Percentiles rank a stretch among this genome's conserved stretches.
phyloP scores from a whole-genome alignment of 2,888 invertebrate genomes.

The Pollenia griseotomentosa region DNA sequence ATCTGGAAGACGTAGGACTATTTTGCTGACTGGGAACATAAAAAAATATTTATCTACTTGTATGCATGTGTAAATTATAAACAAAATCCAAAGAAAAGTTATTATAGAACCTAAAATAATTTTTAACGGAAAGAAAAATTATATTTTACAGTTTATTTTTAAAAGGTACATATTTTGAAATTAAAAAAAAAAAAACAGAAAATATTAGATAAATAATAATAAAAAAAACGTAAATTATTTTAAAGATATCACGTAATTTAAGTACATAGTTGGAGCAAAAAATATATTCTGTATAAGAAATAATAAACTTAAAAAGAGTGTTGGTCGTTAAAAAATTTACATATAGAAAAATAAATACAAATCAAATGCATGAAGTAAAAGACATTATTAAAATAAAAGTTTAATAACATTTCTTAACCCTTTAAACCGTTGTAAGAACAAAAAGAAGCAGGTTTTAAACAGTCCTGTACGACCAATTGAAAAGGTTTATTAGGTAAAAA shows the following conservation, averaged over 20 bases:
- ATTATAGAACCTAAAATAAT: slow-evolving; percentile 55
- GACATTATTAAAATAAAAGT: slow-evolving; percentile 7
- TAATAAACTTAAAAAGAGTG: neutral
- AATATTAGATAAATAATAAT: slow-evolving; percentile 16
- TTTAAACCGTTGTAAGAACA: slow-evolving; percentile 16
- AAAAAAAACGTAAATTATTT: slow-evolving; percentile 48
- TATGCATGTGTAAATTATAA: slow-evolving; percentile 28
- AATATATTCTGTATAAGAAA: slow-evolving; percentile 16
- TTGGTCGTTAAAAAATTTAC: neutral
- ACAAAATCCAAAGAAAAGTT: slow-evolving; percentile 48
- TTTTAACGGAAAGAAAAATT: slow-evolving; percentile 18
- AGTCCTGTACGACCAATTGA: neutral
- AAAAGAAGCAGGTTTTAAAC: neutral
- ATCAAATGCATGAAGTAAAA: slow-evolving; percentile 60
- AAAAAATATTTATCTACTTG: neutral
- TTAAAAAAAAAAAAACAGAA: slow-evolving; percentile 15
- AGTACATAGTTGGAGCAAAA: slow-evolving; percentile 55
- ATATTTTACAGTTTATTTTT: slow-evolving; percentile 50
- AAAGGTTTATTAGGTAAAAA: neutral
- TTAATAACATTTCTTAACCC: slow-evolving; percentile 19
- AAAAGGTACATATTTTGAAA: slow-evolving; percentile 58
- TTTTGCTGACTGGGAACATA: no score
- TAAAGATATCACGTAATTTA: slow-evolving; percentile 66
- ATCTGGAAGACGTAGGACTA: no score
- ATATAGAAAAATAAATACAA: slow-evolving; percentile 56